These are phyloP conservation scores for Leptonema lineaticorne DNA, from an alignment of 1,140 invertebrate species.

Conservation along the genomic window DNA sequence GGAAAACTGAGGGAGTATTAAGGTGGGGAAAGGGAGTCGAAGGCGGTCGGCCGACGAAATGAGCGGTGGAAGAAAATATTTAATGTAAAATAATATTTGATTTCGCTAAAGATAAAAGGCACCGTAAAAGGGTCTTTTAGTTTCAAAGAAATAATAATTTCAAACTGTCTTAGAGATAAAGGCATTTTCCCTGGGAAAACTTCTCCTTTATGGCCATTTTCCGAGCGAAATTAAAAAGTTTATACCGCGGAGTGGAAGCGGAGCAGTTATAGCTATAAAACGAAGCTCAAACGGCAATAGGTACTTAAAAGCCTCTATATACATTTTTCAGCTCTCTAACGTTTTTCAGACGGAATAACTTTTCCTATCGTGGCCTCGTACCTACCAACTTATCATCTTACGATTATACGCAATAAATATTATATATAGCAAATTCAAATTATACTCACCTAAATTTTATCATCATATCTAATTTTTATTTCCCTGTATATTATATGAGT, in stretches of 20 bases:
- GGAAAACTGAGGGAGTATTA: not conserved
- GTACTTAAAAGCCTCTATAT: conserved; percentile 32
- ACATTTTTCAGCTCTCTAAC: conserved; percentile 32
- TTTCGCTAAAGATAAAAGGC: conserved; percentile 40
- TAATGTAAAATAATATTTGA: conserved; percentile 42
- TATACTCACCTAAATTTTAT: too few species aligned
- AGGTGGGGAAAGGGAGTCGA: not conserved
- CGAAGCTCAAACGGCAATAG: conserved; percentile 37
- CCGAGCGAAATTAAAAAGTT: conserved; percentile 42
- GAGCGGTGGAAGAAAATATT: conserved; percentile 33
- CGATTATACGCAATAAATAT: not conserved
- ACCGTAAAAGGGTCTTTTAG: conserved; percentile 34
- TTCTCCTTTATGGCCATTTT: conserved; percentile 41
- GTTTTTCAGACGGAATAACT: conserved; percentile 25
- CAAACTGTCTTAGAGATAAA: conserved; percentile 41
- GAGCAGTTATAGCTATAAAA: conserved; percentile 38
- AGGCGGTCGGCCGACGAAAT: conserved; percentile 10
- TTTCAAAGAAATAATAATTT: conserved; percentile 44
- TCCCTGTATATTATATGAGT: too few species aligned
- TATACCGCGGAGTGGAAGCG: conserved; percentile 32
- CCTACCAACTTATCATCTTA: not conserved
- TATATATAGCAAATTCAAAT: not conserved
- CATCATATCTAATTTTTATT: too few species aligned
- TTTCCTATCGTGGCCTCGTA: conserved; percentile 20
- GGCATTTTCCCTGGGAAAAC: conserved; percentile 37